Evolutionary conservation across 2,113 vertebrate genomes (phyloP), one percentile per base, ranked within the genome.

Genomic region (Rutilus rutilus): DNA sequence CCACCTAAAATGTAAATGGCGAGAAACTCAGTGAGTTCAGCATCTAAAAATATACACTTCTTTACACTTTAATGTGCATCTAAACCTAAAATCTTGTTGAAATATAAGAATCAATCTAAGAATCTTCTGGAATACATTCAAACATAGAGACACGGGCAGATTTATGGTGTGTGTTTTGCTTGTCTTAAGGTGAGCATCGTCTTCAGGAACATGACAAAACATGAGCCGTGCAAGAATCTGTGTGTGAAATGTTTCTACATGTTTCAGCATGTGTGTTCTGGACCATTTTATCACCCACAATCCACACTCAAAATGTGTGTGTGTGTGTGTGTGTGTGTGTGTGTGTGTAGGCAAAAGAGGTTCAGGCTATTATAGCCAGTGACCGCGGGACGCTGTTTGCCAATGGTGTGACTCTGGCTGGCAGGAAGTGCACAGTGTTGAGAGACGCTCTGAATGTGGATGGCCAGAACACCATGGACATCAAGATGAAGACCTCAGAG

Each of bases 401-500:
- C 4, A 19, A 14, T 6, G 86, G 84, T 4, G 23, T 86, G 62
- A 85, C 78, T 23, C 3, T 90, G 52, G 89, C 77, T 1, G 87
- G 89, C 4, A 52, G 1, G 0, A 86, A 57, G 81, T 88, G 84
- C 59, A 85, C 84, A 3, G 30, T 89, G 10, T 74, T 90, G 89
- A 89, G 89, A 71, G 89, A 90, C 30, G 8, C 1, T 5, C 84
- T 87, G 36, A 2, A 67, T 3, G 15, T 59, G 2, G 87, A 89
- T 0, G 84, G 67, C 2, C 76, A 87, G 54, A 57, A 65, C 85
- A 89, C 88, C 82, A 87, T 92, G 90, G 91, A 92, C 71, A 36
- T 91, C 12, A 86, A 86, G 50, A 91, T 89, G 86, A 91, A 92
- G 54, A 52, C 30, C 12, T 54, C 86, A 17, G 86, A 89, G 0